Evolutionary conservation across 2,888 invertebrate genomes (phyloP).

Genomic region (Hoplodrina blanda): DNA sequence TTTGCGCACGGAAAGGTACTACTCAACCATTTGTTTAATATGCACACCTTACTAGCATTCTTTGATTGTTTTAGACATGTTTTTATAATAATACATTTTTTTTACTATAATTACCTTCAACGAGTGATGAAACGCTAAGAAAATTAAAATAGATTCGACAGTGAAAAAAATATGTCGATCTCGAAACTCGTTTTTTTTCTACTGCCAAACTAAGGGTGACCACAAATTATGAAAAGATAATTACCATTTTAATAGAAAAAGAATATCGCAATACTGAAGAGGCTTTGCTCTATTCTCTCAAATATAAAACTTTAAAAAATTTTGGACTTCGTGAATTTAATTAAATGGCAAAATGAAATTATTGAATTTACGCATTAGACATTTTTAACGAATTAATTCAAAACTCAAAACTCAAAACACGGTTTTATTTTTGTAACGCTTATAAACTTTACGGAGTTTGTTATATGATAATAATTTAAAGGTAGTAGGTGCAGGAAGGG

Average conservation of each 20-base stretch:
- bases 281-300: too few relatives aligned
- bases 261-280: background rate
- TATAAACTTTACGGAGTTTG: background rate
- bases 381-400: too few relatives aligned
- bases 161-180: constrained; percentile 66
- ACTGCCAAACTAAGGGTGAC: constrained; percentile 65
- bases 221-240: constrained; percentile 22
- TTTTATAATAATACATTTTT: constrained; percentile 7
- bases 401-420: too few relatives aligned
- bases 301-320: too few relatives aligned
- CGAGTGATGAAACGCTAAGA: constrained; percentile 47
- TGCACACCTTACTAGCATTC: constrained; percentile 7
- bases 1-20: constrained; percentile 55
- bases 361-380: background rate
- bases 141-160: constrained; percentile 53
- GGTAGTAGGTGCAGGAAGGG: too few relatives aligned
- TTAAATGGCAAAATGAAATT: background rate
- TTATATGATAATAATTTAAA: too few relatives aligned
- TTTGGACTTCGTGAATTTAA: background rate
- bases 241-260: constrained; percentile 13
- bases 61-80: background rate
- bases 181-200: constrained; percentile 63
- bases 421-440: background rate
- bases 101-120: constrained; percentile 60
- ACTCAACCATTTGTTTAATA: constrained; percentile 32